A percentile compares a stretch with the other conserved stretches of the same genome.
These are phyloP conservation scores for Nipponia nippon DNA, from an alignment of 2,113 vertebrate species.

Conservation along the genomic window DNA sequence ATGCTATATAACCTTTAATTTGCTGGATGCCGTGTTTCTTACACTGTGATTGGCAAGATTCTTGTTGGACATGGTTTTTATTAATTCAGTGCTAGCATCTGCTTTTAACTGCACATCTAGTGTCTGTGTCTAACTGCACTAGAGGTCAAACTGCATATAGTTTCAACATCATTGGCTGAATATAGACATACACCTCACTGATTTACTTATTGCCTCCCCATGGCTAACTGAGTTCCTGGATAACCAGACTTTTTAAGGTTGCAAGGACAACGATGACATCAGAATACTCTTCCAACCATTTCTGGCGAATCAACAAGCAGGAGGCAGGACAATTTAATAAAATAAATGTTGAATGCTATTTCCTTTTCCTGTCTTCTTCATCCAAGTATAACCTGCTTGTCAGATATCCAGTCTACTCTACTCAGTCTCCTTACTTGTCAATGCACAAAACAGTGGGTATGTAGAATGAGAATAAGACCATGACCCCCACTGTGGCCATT, in stretches of 20 bases:
- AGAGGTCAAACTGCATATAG: neutral
- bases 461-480: neutral
- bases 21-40: neutral
- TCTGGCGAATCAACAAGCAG: neutral
- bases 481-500: neutral
- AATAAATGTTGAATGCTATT: neutral
- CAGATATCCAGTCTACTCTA: neutral
- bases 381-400: neutral
- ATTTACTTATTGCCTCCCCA: neutral
- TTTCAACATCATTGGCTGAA: neutral
- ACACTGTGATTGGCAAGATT: neutral
- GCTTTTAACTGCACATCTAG: neutral
- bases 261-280: neutral
- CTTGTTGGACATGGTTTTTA: neutral
- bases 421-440: neutral
- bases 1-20: neutral
- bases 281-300: neutral
- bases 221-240: neutral
- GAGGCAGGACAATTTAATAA: neutral
- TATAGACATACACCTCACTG: neutral
- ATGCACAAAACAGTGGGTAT: neutral
- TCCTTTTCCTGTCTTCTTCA: neutral
- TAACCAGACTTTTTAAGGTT: neutral
- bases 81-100: constrained; percentile 10
- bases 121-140: neutral